These are phyloP conservation scores for Triplophysa dalaica DNA, from an alignment of 2,113 vertebrate species.

Conservation along the genomic window DNA sequence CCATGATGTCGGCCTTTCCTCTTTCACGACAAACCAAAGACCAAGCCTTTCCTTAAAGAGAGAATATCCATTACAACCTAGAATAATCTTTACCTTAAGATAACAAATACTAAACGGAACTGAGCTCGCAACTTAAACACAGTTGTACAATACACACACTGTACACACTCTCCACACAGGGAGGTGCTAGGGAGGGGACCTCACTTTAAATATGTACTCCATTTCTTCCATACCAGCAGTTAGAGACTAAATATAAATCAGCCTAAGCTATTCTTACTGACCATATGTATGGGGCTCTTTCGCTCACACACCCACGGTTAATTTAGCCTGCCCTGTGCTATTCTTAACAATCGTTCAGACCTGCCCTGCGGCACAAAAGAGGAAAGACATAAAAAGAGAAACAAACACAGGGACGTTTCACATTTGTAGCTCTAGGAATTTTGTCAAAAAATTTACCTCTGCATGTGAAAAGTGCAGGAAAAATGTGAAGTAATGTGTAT, in stretches of 20 bases:
- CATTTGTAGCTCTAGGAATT: not conserved
- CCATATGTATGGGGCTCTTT: constrained; percentile 28
- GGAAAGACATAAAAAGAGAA: constrained; percentile 31
- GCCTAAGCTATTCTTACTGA: constrained; percentile 11
- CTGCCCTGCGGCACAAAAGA: constrained; percentile 40
- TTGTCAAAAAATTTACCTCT: not conserved
- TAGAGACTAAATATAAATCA: constrained; percentile 30
- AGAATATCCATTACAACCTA: constrained; percentile 21
- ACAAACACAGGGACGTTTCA: constrained; percentile 14
- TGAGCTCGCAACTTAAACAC: not conserved
- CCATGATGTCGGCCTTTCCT: not conserved
- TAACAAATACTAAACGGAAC: constrained; percentile 33
- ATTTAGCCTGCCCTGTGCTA: constrained; percentile 8
- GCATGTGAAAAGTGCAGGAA: not conserved
- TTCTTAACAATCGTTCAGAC: constrained; percentile 19
- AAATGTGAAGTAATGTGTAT: not conserved
- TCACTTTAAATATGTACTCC: constrained; percentile 35
- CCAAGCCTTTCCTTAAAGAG: constrained; percentile 15
- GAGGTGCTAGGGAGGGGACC: constrained; percentile 15
- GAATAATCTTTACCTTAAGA: not conserved
- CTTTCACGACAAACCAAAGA: not conserved
- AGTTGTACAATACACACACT: constrained; percentile 28
- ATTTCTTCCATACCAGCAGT: constrained; percentile 35
- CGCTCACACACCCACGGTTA: constrained; percentile 17
- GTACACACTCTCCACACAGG: constrained; percentile 12